Evolutionary conservation across 2,797 vertebrate genomes (phyloP), one percentile per base, ranked within the genome.

Genomic region (Chromis chromis): DNA sequence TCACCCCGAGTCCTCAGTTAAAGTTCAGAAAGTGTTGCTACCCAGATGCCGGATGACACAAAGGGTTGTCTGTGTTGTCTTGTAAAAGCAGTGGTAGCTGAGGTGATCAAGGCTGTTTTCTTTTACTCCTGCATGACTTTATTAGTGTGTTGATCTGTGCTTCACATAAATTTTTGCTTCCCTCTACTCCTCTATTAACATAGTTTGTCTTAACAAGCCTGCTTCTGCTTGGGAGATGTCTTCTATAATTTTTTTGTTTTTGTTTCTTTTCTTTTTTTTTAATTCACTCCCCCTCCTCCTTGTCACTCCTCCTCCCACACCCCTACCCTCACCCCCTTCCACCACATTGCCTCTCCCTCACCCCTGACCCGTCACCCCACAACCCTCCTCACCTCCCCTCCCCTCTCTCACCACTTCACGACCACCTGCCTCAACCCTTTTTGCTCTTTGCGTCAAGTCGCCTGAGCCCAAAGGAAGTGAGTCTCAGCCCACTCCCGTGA

Each of bases 401-500:
- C 40, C 16, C 16, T 6, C 17, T 17, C 16, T 16, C 13, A 4
- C 9, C 59, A 65, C 68, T 24, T 78, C 81, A 81, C 71, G 16
- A 81, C 84, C 89, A 86, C 88, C 88, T 78, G 78, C 89, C 87
- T 81, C 89, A 81, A 85, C 74, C 78, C 83, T 87, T 90, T 92
- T 90, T 93, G 89, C 91, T 88, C 83, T 90, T 89, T 94, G 90
- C 88, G 82, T 92, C 96, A 96, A 93, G 96, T 96, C 94, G 24
- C 94, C 96, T 89, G 96, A 97, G 91, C 95, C 94, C 94, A 96
- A 95, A 93, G 95, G 96, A 94, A 96, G 96, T 93, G 96, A 97
- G 93, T 95, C 96, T 91, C 96, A 96, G 93, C 95, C 95, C 93
- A 93, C 94, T 90, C 96, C 94, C 80, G 94, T 95, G 94, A 96